Base-by-base conservation (phyloP, 2,797 vertebrate genomes). In the Chaenodraco wilsoni region DNA sequence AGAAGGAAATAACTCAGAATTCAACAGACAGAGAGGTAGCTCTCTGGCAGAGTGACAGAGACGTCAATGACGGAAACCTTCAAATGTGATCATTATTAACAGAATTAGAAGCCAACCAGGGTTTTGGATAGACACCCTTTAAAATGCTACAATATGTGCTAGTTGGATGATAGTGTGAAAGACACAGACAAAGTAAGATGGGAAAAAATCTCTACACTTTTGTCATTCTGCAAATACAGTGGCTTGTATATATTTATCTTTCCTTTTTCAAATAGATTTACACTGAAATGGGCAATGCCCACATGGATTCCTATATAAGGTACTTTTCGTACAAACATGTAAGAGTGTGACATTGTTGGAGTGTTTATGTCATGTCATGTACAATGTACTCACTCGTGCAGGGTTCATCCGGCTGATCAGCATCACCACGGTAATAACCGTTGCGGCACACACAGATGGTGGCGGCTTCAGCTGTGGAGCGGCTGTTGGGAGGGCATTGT, bases 401-500 rank as follows among this genome's bases (percentile, higher is more conserved):
- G 46, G 97, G 95, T 40, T 95, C 93, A 46, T 98, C 95, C 0
- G 97, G 96, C 1, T 91, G 95, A 85, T 98, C 98, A 11, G 92
- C 95, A 31, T 98, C 97, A 0, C 96, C 97, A 2, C 98, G 93
- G 86, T 99, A 98, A 88, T 98, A 99, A 49, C 97, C 97, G 0
- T 97, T 99, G 79, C 97, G 96, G 88, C 98, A 99, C 40, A 94
- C 94, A 11, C 98, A 99, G 90, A 98, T 81, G 40, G 96, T 95
- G 0, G 97, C 96, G 0, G 96, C 97, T 83, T 99, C 98, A 0
- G 96, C 84, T 0, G 93, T 95, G 68, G 98, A 98, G 68, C 97
- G 96, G 91, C 98, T 99, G 94, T 99, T 98, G 41, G 95, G 79
- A 27, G 98, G 98, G 64, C 98, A 99, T 52, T 95, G 96, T 0